Percentiles rank a stretch among this genome's conserved stretches.
These are phyloP conservation scores for Planiliza haematocheilus DNA, from an alignment of 2,113 vertebrate species.

Conservation along the genomic window DNA sequence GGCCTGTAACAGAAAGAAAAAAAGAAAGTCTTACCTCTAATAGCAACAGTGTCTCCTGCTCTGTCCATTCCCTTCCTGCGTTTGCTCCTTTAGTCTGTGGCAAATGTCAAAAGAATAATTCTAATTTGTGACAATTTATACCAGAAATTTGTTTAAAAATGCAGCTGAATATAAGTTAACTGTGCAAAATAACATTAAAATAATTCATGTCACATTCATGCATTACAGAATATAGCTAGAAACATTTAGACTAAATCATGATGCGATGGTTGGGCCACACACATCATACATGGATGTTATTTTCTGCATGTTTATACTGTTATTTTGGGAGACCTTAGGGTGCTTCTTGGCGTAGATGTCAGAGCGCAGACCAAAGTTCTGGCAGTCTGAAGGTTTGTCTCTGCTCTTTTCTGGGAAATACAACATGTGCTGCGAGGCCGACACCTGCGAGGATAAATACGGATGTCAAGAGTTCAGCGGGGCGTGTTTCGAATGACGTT, in stretches of 20 bases:
- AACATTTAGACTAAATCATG: no score
- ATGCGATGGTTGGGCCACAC: no score
- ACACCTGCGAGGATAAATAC: slow-evolving; percentile 81
- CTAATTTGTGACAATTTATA: not conserved
- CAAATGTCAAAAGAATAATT: not conserved
- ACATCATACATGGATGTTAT: not conserved
- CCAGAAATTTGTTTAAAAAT: no score
- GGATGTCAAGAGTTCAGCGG: not conserved
- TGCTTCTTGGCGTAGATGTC: slow-evolving; percentile 97
- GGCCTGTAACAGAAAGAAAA: not conserved
- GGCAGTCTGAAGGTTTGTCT: slow-evolving; percentile 94
- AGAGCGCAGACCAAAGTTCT: slow-evolving; percentile 94
- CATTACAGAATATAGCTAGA: no score
- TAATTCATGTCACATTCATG: no score
- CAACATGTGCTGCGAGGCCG: slow-evolving; percentile 97
- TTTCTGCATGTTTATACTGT: not conserved
- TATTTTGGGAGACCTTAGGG: slow-evolving; percentile 88
- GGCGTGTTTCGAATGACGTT: not conserved
- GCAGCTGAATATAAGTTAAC: no score
- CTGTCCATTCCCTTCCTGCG: slow-evolving; percentile 96
- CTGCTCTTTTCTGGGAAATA: slow-evolving; percentile 93
- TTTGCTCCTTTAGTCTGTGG: slow-evolving; percentile 93
- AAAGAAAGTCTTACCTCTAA: slow-evolving; percentile 85
- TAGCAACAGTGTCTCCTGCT: slow-evolving; percentile 95
- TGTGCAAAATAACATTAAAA: no score